A percentile compares a stretch with the other conserved stretches of the same genome.
phyloP scores from a whole-genome alignment of 2,888 invertebrate genomes.

The Drosophila kokeensis region DNA sequence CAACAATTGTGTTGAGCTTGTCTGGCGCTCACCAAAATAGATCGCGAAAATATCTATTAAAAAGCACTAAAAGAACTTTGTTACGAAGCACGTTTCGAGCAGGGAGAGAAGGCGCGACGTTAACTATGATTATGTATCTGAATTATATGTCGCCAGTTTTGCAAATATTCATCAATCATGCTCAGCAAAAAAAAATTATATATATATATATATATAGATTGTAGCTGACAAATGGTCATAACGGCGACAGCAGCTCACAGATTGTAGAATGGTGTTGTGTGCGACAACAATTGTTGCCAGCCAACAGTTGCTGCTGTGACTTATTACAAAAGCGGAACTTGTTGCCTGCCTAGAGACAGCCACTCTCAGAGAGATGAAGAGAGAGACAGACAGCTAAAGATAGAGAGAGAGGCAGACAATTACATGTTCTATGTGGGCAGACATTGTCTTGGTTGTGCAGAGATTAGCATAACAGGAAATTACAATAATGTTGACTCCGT shows the following conservation, averaged over 20 bases:
- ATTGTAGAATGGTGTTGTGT: conserved; percentile 38
- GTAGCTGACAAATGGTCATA: conserved; percentile 75
- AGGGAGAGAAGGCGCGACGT: background rate
- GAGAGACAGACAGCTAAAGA: background rate
- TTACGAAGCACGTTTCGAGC: background rate
- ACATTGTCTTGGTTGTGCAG: conserved; percentile 25
- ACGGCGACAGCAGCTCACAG: conserved; percentile 58
- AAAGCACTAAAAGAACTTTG: conserved; percentile 44
- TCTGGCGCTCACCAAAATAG: conserved; percentile 39
- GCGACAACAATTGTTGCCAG: conserved; percentile 33
- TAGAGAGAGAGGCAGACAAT: background rate
- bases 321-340: conserved; percentile 70
- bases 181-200: conserved; percentile 22
- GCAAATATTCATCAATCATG: conserved; percentile 75
- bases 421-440: conserved; percentile 51
- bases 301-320: conserved; percentile 34
- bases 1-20: conserved; percentile 39
- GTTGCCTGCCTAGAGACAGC: conserved; percentile 14
- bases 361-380: conserved; percentile 1
- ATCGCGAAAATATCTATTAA: conserved; percentile 50
- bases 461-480: conserved; percentile 62
- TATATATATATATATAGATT: background rate
- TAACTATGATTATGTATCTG: conserved; percentile 22
- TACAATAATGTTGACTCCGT: conserved; percentile 29
- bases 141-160: conserved; percentile 66